These are phyloP conservation scores for Acromyrmex heyeri DNA, from an alignment of 1,140 invertebrate species.

Conservation along the genomic window DNA sequence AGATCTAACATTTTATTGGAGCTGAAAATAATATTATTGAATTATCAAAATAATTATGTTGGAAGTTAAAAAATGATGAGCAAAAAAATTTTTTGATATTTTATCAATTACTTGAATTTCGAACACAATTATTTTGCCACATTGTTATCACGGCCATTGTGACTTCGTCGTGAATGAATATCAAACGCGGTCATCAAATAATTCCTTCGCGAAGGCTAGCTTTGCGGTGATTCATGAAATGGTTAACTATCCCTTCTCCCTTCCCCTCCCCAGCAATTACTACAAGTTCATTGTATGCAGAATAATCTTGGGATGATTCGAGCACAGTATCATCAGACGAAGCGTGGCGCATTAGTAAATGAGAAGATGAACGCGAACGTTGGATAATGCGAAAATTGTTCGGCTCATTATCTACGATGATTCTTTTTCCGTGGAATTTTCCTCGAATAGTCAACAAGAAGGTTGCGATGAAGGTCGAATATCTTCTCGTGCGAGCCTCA, in stretches of 20 bases:
- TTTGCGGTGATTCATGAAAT: constrained; percentile 62
- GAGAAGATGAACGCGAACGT: constrained; percentile 48
- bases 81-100: too few relatives aligned
- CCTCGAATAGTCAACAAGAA: constrained; percentile 16
- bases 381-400: constrained; percentile 62
- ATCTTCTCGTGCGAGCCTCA: neutral
- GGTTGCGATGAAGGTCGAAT: constrained; percentile 30
- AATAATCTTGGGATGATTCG: constrained; percentile 13
- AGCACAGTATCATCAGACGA: constrained; percentile 2
- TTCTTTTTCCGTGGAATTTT: constrained; percentile 57
- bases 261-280: constrained; percentile 29
- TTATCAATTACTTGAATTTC: too few relatives aligned
- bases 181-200: constrained; percentile 61
- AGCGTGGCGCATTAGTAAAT: constrained; percentile 10
- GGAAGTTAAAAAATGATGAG: too few relatives aligned
- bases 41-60: too few relatives aligned
- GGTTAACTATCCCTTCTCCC: neutral
- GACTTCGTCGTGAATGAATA: constrained; percentile 46
- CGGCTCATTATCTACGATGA: constrained; percentile 54
- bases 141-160: constrained; percentile 13
- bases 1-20: too few relatives aligned
- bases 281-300: constrained; percentile 56
- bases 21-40: too few relatives aligned
- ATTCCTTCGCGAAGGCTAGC: constrained; percentile 45
- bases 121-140: too few relatives aligned